Percentiles rank a stretch among this genome's conserved stretches.
Conservation (phyloP, 2,797 vertebrate genomes). For the Lagorchestes hirsutus region DNA sequence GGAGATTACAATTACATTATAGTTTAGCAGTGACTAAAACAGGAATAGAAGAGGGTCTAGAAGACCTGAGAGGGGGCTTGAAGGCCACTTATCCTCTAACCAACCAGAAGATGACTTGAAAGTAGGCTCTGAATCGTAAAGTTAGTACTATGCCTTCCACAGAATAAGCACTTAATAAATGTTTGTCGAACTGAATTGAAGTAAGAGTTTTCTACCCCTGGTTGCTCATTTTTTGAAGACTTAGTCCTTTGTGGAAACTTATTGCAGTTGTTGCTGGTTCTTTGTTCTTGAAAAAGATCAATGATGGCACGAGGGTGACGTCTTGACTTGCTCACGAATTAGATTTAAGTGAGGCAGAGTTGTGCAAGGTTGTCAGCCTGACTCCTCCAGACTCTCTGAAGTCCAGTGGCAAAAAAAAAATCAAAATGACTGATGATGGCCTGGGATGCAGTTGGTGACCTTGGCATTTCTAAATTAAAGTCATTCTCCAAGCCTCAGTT, state of each 20-base stretch:
- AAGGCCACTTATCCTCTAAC: background rate
- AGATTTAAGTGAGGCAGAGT: background rate
- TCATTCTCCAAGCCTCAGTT: background rate
- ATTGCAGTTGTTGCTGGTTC: background rate
- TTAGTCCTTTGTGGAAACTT: background rate
- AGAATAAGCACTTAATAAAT: background rate
- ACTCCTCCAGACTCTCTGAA: background rate
- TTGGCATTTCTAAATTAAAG: background rate
- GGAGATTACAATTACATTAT: background rate
- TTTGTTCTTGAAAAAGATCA: background rate
- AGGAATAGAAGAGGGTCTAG: background rate
- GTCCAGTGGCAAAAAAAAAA: background rate
- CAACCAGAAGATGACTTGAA: background rate
- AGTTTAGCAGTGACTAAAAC: background rate
- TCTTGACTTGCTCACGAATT: too few relatives aligned
- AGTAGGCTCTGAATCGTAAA: background rate
- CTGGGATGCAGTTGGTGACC: background rate
- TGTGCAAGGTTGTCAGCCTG: background rate
- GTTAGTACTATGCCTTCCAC: background rate
- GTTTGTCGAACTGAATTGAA: background rate
- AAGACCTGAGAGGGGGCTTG: background rate
- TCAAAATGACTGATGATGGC: background rate
- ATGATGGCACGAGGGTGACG: too few relatives aligned
- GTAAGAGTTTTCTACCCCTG: background rate
- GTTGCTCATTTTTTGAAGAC: background rate